Evolutionary conservation across 2,888 invertebrate species (phyloP).

Genomic region (Drosophila falleni): DNA sequence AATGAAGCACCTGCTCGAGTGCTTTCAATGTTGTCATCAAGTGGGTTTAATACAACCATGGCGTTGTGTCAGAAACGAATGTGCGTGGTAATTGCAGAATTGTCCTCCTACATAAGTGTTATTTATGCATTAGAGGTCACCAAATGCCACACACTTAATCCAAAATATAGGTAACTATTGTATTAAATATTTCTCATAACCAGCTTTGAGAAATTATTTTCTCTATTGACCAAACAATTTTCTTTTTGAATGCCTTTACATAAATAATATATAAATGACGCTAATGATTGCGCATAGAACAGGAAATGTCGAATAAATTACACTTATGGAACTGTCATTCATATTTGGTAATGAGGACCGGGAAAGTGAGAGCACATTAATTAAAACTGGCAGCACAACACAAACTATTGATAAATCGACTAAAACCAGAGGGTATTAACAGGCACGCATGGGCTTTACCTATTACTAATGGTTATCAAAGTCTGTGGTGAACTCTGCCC

Average conservation of each 20-base stretch:
- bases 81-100: slow-evolving; percentile 30
- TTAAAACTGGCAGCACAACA: slow-evolving; percentile 50
- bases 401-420: slow-evolving; percentile 53
- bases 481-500: slow-evolving; percentile 13
- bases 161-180: slow-evolving; percentile 2
- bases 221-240: slow-evolving; percentile 47
- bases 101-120: slow-evolving; percentile 20
- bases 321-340: slow-evolving; percentile 25
- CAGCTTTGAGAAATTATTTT: not conserved
- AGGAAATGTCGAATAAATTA: slow-evolving; percentile 20
- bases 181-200: not conserved
- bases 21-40: slow-evolving; percentile 14
- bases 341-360: slow-evolving; percentile 14
- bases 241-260: slow-evolving; percentile 9
- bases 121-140: slow-evolving; percentile 38
- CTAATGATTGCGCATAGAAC: slow-evolving; percentile 20
- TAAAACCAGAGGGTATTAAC: slow-evolving; percentile 27
- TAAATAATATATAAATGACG: slow-evolving; percentile 28
- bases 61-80: not conserved
- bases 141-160: slow-evolving; percentile 13
- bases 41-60: not conserved
- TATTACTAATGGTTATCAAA: slow-evolving; percentile 49
- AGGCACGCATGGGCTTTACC: slow-evolving; percentile 47
- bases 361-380: slow-evolving; percentile 52
- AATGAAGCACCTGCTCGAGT: slow-evolving; percentile 3